Conservation (phyloP, 1,140 invertebrate genomes). For the Drosophila kikkawai region DNA sequence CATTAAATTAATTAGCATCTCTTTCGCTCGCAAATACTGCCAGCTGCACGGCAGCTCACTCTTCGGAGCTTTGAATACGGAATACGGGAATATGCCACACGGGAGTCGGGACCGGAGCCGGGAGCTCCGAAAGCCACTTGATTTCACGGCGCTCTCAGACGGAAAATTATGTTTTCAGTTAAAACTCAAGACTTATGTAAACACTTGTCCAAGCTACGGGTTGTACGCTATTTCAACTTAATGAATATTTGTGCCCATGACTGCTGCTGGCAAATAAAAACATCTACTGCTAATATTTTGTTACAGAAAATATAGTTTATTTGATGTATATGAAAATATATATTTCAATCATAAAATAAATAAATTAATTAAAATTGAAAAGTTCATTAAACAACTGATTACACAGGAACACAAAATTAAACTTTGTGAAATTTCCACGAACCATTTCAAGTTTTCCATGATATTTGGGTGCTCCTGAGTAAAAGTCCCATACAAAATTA, state of each 20-base stretch:
- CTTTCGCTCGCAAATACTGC: constrained; percentile 47
- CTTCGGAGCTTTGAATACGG: constrained; percentile 20
- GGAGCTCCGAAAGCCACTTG: constrained; percentile 28
- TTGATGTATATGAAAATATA: neutral
- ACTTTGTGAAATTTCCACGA: too few species aligned
- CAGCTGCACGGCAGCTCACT: constrained; percentile 41
- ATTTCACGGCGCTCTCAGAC: constrained; percentile 44
- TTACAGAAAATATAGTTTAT: constrained; percentile 1
- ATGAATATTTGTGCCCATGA: constrained; percentile 41
- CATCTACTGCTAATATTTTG: constrained; percentile 10
- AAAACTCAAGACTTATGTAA: constrained; percentile 55
- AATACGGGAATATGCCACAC: constrained; percentile 8
- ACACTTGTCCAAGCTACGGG: constrained; percentile 41
- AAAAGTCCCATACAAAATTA: too few species aligned
- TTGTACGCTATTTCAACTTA: constrained; percentile 49
- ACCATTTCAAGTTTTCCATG: too few species aligned
- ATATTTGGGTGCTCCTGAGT: too few species aligned
- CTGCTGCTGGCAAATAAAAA: constrained; percentile 40
- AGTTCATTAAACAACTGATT: too few species aligned
- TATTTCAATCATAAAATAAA: neutral
- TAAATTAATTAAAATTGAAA: too few species aligned
- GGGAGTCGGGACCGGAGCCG: constrained; percentile 8
- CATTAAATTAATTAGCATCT: constrained; percentile 56
- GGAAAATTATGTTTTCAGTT: constrained; percentile 51
- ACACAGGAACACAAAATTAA: too few species aligned